Percentiles rank a stretch among this genome's conserved stretches.
phyloP scores from a whole-genome alignment of 2,888 invertebrate genomes.

The Bellardia pandia region DNA sequence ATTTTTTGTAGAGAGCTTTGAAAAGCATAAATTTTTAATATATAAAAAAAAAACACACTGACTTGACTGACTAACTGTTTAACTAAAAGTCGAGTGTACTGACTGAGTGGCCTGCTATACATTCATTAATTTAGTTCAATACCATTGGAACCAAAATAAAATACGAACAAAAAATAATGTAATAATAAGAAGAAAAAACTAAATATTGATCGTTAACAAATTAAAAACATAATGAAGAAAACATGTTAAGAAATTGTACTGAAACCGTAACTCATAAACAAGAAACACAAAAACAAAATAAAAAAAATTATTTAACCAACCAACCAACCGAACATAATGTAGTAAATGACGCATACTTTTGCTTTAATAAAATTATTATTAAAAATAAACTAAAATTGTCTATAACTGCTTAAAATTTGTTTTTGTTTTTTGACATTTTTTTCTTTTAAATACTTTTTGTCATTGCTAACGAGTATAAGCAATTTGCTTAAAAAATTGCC shows the following conservation, averaged over 20 bases:
- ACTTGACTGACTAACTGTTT: not conserved
- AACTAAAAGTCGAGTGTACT: not conserved
- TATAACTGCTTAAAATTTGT: conserved; percentile 1
- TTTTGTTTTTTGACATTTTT: not conserved
- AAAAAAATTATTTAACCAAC: conserved; percentile 30
- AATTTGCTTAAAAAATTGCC: not conserved
- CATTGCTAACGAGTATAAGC: not conserved
- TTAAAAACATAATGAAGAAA: conserved; percentile 65
- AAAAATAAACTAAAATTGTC: conserved; percentile 17
- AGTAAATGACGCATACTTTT: conserved; percentile 53
- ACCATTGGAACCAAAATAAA: conserved; percentile 46
- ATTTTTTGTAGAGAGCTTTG: conserved; percentile 39
- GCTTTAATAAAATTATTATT: conserved; percentile 29
- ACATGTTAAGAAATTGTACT: conserved; percentile 51
- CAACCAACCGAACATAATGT: not conserved
- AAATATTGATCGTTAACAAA: conserved; percentile 68
- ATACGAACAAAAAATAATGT: conserved; percentile 21
- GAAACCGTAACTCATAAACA: conserved; percentile 39
- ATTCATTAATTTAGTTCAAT: conserved; percentile 70
- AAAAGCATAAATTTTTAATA: conserved; percentile 34
- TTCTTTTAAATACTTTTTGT: not conserved
- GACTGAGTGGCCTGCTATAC: conserved; percentile 46
- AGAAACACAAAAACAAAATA: conserved; percentile 17
- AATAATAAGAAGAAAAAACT: conserved; percentile 24
- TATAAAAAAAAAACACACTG: conserved; percentile 32